Base-by-base conservation (phyloP, 2,888 invertebrate genomes). In the Tinea pellionella region DNA sequence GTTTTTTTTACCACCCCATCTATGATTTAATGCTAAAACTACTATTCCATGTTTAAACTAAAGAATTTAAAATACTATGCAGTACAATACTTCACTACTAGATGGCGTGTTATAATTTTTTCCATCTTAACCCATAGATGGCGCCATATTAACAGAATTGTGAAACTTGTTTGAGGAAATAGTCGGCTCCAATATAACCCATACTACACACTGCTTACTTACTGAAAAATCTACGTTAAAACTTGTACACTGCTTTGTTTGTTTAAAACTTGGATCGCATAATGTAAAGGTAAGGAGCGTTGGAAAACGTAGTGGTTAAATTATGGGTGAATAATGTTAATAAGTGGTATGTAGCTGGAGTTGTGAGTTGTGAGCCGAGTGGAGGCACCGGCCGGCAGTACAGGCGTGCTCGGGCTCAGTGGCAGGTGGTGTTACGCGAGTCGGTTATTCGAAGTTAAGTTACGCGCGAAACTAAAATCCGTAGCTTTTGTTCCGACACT, bases 341-440 rank as follows among this genome's bases (percentile, higher is more conserved):
- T 61, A 67, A 67, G 63, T 72, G 67, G 74, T 73, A 71, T 69
- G 74, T 62, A 60, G 62, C 69, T 71, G 68, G 72, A 70, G 69
- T 73, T 72, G 70, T 70, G 76, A 74, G 67, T 65, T 72, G 70
- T 70, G 76, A 74, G 67, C 65, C 62, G 59, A 61, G 60, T 60
- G 61, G 19, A 6, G 42, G 24, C 58, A 37, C 42, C 59, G 59
- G 59, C 57, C 30, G 57, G 30, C 84, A 87, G 86, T 86, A 74
- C 75, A 78, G 77, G 78, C 76, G 79, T 77, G 81, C 75, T 74
- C 76, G 77, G 77, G 71, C 76, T 69, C 69, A 66, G 77, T 73
- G 79, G 75, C 83, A 86, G 87, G 85, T 85, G 87, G 85, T 85
- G 85, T 75, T 76, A 72, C 74, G 77, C 67, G 47, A 13, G 19